Evolutionary conservation across 2,113 vertebrate species (phyloP).

Genomic region (Melanerpes aurifrons): DNA sequence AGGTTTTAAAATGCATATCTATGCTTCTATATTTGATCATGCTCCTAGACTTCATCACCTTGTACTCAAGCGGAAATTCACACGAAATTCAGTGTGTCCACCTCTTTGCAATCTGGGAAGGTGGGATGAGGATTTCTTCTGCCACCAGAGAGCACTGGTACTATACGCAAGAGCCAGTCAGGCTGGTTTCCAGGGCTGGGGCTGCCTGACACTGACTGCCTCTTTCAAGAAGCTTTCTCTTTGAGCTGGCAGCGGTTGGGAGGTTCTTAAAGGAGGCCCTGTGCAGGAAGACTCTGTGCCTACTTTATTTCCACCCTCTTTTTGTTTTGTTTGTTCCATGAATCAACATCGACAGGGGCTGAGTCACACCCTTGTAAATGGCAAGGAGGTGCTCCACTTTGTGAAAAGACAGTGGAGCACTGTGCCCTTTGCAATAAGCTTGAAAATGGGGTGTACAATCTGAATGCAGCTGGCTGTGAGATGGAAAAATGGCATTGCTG

Average conservation of each 20-base stretch:
- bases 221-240: not conserved
- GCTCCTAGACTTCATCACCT: not conserved
- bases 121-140: not conserved
- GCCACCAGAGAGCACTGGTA: conserved; percentile 53
- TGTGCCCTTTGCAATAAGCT: rapidly evolving
- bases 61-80: rapidly evolving
- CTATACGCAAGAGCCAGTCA: not conserved
- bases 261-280: not conserved
- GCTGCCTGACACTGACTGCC: not conserved
- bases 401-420: rapidly evolving
- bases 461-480: not conserved
- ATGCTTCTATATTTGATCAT: not conserved
- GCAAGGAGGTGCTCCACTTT: not conserved
- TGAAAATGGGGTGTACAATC: rapidly evolving
- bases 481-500: not conserved
- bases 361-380: not conserved
- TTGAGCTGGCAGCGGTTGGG: not conserved
- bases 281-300: not conserved
- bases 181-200: not conserved
- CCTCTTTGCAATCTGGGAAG: not conserved
- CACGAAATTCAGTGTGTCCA: rapidly evolving
- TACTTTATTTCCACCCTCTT: no score
- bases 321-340: not conserved
- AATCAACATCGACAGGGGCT: not conserved
- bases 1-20: not conserved